Evolutionary conservation across 2,113 vertebrate genomes (phyloP), one percentile per base, ranked within the genome.

Genomic region (Paralichthys olivaceus): DNA sequence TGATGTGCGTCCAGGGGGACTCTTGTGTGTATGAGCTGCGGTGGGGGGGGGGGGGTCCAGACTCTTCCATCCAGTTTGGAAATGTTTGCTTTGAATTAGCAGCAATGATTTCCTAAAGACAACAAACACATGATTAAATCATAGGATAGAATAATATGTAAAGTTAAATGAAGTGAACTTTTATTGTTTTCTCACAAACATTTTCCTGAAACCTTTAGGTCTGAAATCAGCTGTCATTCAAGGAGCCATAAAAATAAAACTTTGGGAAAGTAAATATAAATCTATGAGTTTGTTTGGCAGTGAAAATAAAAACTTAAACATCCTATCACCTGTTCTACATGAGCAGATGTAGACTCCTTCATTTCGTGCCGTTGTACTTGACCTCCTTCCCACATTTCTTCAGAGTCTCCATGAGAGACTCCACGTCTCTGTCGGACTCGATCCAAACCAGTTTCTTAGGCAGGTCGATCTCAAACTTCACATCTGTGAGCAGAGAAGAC

Each of bases 401-500:
- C 69, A 99, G 92, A 0, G 95, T 96, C 26, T 96, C 95, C 87
- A 94, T 45, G 4, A 99, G 93, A 17, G 94, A 87, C 4, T 96
- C 95, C 45, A 91, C 80, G 0, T 89, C 95, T 87, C 94, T 95
- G 64, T 96, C 95, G 0, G 97, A 98, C 68, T 97, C 94, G 0
- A 99, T 96, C 80, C 82, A 95, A 29, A 99, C 97, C 89, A 96
- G 96, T 84, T 97, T 97, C 86, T 96, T 98, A 1, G 96, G 95
- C 62, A 99, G 93, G 85, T 99, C 97, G 64, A 99, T 96, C 49
- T 96, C 95, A 92, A 96, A 97, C 81, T 95, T 95, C 34, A 98
- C 95, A 72, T 94, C 98, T 99, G 69, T 14, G 29, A 72, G 15
- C 0, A 45, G 0, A n/a, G 22, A n/a, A 1, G 56, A 75, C 7